These are phyloP conservation scores for Cinara cedri DNA, from an alignment of 2,888 invertebrate genomes.

Conservation along the genomic window DNA sequence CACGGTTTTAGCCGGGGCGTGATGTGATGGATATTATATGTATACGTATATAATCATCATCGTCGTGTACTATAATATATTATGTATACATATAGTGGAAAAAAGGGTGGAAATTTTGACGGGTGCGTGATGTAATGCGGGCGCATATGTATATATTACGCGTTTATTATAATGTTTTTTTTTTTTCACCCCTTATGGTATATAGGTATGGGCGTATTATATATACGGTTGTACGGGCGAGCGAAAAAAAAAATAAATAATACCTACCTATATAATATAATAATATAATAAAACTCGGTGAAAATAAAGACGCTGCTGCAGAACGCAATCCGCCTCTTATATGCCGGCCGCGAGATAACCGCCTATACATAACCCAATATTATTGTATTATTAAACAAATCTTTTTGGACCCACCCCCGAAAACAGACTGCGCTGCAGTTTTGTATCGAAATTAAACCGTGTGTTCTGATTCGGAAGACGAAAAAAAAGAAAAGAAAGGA, in stretches of 20 bases:
- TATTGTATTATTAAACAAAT: constrained; percentile 21
- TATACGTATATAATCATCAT: neutral
- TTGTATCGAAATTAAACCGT: constrained; percentile 25
- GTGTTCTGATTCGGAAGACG: neutral
- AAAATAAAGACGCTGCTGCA: constrained; percentile 15
- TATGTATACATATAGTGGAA: constrained; percentile 19
- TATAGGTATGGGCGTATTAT: neutral
- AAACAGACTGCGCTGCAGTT: neutral
- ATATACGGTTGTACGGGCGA: neutral
- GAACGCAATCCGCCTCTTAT: constrained; percentile 10
- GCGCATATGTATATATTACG: neutral
- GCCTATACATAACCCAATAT: too few species aligned
- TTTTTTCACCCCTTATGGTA: constrained; percentile 32
- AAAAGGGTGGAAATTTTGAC: constrained; percentile 46
- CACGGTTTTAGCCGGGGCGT: constrained; percentile 24
- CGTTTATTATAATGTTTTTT: neutral
- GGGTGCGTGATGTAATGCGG: constrained; percentile 55
- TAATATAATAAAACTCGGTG: neutral
- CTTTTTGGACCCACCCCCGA: neutral
- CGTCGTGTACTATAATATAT: constrained; percentile 38
- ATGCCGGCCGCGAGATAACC: neutral
- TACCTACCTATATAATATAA: neutral
- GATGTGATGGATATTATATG: constrained; percentile 37
- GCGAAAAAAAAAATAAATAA: constrained; percentile 5
- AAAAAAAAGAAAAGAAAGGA: neutral